Evolutionary conservation across 2,113 vertebrate genomes (phyloP).

Genomic region (Ochotona curzoniae): DNA sequence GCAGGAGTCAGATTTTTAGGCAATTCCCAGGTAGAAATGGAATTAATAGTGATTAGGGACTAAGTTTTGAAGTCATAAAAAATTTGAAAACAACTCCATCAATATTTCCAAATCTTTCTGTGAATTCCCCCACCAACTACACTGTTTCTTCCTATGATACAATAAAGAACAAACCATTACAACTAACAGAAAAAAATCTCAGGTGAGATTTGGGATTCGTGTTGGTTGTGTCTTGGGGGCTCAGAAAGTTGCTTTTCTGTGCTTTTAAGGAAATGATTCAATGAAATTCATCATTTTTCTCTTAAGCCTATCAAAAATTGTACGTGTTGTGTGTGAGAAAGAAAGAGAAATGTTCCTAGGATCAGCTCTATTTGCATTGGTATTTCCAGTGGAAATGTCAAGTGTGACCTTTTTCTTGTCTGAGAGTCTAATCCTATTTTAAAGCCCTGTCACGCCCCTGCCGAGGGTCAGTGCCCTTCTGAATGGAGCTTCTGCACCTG

Average conservation of each 20-base stretch:
- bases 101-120: constrained; percentile 15
- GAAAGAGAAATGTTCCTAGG: constrained; percentile 80
- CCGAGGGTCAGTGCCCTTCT: constrained; percentile 82
- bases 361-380: constrained; percentile 87
- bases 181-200: constrained; percentile 6
- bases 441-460: constrained; percentile 86
- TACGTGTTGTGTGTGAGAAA: neutral
- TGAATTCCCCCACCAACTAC: neutral
- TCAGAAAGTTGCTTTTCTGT: neutral
- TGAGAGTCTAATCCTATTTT: constrained; percentile 89
- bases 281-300: constrained; percentile 21
- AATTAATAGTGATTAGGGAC: neutral
- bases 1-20: neutral
- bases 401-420: constrained; percentile 89
- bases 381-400: constrained; percentile 90
- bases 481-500: constrained; percentile 84
- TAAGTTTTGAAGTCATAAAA: constrained; percentile 13
- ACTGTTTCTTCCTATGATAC: neutral
- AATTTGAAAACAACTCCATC: neutral
- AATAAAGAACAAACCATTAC: constrained; percentile 20
- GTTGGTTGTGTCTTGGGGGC: neutral
- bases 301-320: constrained; percentile 12
- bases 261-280: neutral
- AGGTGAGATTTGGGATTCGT: neutral
- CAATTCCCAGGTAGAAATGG: neutral